Conservation (phyloP, 1,140 invertebrate species). For the Ceratina australensis region DNA sequence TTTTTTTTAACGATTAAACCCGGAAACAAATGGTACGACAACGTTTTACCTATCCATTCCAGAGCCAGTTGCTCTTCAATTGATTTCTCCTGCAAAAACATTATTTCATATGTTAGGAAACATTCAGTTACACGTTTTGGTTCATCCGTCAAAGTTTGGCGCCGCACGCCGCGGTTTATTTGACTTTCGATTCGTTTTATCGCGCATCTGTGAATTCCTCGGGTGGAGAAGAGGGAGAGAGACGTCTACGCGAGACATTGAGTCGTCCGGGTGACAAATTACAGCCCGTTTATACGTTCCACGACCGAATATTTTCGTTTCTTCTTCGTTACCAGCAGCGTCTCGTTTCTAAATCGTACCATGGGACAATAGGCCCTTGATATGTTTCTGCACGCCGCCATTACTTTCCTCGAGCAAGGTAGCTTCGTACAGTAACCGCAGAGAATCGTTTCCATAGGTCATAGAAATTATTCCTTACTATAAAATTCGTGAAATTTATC, state of each 20-base stretch:
- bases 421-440: neutral
- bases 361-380: neutral
- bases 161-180: conserved; percentile 15
- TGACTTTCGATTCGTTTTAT: conserved; percentile 31
- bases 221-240: neutral
- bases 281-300: conserved; percentile 31
- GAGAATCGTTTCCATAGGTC: no score
- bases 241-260: conserved; percentile 30
- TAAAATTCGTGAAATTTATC: no score
- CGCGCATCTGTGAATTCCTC: conserved; percentile 29
- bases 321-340: neutral
- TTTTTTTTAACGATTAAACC: no score
- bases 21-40: neutral
- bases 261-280: conserved; percentile 43
- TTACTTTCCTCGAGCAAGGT: neutral
- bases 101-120: neutral
- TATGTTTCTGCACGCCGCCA: neutral
- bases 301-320: conserved; percentile 39
- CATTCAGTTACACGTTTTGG: neutral
- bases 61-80: neutral
- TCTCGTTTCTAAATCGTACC: neutral
- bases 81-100: neutral
- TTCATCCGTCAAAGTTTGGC: conserved; percentile 16
- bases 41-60: no score
- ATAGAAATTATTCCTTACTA: no score